Percentiles rank a stretch among this genome's conserved stretches.
Evolutionary conservation across 2,888 invertebrate genomes (phyloP).

Genomic region (Liodrosophila aerea): DNA sequence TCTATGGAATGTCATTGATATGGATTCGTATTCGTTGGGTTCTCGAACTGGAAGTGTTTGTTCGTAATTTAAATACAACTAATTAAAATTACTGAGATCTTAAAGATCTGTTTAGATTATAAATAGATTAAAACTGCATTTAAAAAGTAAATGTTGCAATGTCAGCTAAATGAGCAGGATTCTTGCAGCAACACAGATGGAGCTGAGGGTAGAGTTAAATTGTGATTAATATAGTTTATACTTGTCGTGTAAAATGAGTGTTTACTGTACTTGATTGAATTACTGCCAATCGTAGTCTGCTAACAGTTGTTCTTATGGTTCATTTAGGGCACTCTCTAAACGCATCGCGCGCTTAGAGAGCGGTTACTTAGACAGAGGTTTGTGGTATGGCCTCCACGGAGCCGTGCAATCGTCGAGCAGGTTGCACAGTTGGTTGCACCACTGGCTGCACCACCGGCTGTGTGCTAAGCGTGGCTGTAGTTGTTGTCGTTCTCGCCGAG

Average conservation of each 20-base stretch:
- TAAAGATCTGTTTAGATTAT: slow-evolving; percentile 58
- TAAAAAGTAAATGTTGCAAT: no score
- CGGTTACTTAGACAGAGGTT: slow-evolving; percentile 87
- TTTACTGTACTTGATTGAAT: no score
- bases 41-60: slow-evolving; percentile 51
- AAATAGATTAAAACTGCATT: slow-evolving; percentile 40
- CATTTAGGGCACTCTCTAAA: slow-evolving; percentile 67
- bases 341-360: slow-evolving; percentile 78
- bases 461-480: slow-evolving; percentile 63
- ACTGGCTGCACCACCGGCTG: slow-evolving; percentile 51
- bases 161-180: slow-evolving; percentile 6
- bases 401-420: no score
- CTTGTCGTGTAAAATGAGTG: no score
- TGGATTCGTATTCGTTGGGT: slow-evolving; percentile 80
- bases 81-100: slow-evolving; percentile 59
- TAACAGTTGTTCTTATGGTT: slow-evolving; percentile 31
- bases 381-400: slow-evolving; percentile 90
- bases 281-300: no score
- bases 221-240: not conserved
- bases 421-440: slow-evolving; percentile 35
- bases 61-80: slow-evolving; percentile 22
- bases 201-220: slow-evolving; percentile 18
- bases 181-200: not conserved
- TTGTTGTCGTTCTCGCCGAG: slow-evolving; percentile 73
- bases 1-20: slow-evolving; percentile 78